Base-by-base conservation (phyloP, 92 coral and sea anemone genomes). In the Epizoanthus ramosus region DNA sequence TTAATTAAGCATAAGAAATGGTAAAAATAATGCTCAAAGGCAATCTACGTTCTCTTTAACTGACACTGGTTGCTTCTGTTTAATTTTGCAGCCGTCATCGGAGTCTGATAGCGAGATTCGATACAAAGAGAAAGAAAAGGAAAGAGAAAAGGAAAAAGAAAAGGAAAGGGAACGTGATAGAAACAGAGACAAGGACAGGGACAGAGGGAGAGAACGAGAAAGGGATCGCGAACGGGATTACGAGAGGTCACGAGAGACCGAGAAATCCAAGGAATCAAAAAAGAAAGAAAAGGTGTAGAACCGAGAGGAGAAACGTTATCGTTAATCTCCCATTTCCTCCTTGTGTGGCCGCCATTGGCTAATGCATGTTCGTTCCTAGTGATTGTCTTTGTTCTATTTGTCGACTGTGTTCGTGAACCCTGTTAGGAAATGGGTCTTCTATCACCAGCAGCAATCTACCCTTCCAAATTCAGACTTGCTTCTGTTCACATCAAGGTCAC, bases 41-140 rank as follows among this genome's bases (percentile, higher is more conserved):
- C 6, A 35, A 4, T 35, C 39, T 23, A 22, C 28, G 14, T 59
- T 14, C 22, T 57, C 17, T n/a, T 50, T 50, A 12, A 9, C 16
- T 50, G 14, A 50, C 54, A 50, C 31, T 50, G 54, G 10, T 10
- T 50, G 54, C 54, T 50, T 10, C 64, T 23, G 82, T 41, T 74
- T 59, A 61, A n/a, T 12, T 50, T 28, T 80, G 15, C 76, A 92
- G 98, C 98, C 97, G 17, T 88, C 96, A 6, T 93, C 90, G 3
- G 99, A 91, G 37, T 96, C 99, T 3, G 99, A 94, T 19, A 85
- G 94, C 17, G 98, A 95, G 21, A 89, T 87, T 43, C 87, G 91
- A 47, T 87, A 92, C 74, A 95, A 85, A 83, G 98, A 93, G 61
- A 96, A 90, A 79, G 93, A 92, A 13, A 74, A 57, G 37, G 93